A percentile compares a stretch with the other conserved stretches of the same genome.
Conservation (phyloP, 1,140 invertebrate genomes). For the Agrilus planipennis region DNA sequence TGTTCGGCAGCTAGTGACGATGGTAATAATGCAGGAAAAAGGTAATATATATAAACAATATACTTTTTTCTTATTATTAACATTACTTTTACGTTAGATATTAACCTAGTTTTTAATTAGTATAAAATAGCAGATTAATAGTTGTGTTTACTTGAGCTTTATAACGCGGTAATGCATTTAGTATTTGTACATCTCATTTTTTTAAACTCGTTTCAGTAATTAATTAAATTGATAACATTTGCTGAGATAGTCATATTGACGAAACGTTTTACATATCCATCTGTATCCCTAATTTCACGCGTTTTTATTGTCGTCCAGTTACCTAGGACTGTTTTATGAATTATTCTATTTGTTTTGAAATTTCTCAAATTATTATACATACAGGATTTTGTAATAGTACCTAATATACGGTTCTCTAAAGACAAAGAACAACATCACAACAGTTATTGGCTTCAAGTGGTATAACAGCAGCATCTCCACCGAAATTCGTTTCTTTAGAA, state of each 20-base stretch:
- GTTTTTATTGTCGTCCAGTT: neutral
- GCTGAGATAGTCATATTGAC: too few relatives aligned
- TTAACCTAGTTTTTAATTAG: constrained; percentile 3
- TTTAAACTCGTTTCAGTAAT: too few relatives aligned
- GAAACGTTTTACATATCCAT: too few relatives aligned
- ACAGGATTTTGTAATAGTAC: neutral
- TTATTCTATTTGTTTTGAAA: neutral
- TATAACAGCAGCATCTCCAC: constrained; percentile 60
- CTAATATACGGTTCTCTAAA: constrained; percentile 10
- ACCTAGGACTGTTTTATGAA: neutral
- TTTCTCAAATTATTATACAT: neutral
- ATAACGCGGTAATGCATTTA: constrained; percentile 1
- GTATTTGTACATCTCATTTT: too few relatives aligned
- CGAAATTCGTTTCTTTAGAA: constrained; percentile 78
- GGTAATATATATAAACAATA: constrained; percentile 14
- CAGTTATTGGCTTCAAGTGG: constrained; percentile 36
- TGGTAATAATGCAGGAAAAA: constrained; percentile 20
- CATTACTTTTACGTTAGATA: too few relatives aligned
- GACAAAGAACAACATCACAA: constrained; percentile 30
- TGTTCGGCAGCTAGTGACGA: constrained; percentile 30
- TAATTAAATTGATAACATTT: too few relatives aligned
- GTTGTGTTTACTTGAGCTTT: constrained; percentile 1
- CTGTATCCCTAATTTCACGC: too few relatives aligned
- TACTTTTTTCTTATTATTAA: constrained; percentile 2
- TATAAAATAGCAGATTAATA: constrained; percentile 3